Conservation (phyloP, 1,140 invertebrate species). For the Tetramorium simillimum region DNA sequence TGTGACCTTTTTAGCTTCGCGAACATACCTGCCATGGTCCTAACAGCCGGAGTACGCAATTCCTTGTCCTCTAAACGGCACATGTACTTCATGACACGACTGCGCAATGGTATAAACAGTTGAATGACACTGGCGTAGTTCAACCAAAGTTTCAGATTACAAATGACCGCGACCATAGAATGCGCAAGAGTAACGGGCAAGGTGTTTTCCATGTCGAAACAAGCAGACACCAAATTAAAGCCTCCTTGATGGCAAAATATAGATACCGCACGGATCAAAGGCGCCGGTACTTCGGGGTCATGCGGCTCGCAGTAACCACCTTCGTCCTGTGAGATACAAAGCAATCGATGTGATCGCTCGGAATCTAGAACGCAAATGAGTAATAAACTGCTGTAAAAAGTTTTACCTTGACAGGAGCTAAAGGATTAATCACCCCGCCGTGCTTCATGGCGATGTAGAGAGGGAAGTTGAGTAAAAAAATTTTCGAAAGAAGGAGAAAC, state of each 20-base stretch:
- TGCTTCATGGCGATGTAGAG: constrained; percentile 97
- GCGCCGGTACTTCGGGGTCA: constrained; percentile 96
- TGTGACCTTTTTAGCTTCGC: constrained; percentile 12
- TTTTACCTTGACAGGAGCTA: constrained; percentile 82
- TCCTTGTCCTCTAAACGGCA: constrained; percentile 96
- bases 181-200: constrained; percentile 95
- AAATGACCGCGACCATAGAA: constrained; percentile 95
- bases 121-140: constrained; percentile 95
- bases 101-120: constrained; percentile 93
- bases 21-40: constrained; percentile 93
- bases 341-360: neutral
- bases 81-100: constrained; percentile 96
- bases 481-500: constrained; percentile 92
- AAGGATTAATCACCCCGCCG: constrained; percentile 82
- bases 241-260: constrained; percentile 96
- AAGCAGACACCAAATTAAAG: constrained; percentile 93
- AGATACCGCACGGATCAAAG: constrained; percentile 94
- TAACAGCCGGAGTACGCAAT: constrained; percentile 92
- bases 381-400: neutral
- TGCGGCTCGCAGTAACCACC: constrained; percentile 94
- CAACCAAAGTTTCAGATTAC: constrained; percentile 97
- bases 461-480: constrained; percentile 95
- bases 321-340: constrained; percentile 78
- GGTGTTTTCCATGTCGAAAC: constrained; percentile 92
- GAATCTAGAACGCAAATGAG: neutral